phyloP scores from a whole-genome alignment of 2,113 vertebrate genomes.

The Meriones unguiculatus region DNA sequence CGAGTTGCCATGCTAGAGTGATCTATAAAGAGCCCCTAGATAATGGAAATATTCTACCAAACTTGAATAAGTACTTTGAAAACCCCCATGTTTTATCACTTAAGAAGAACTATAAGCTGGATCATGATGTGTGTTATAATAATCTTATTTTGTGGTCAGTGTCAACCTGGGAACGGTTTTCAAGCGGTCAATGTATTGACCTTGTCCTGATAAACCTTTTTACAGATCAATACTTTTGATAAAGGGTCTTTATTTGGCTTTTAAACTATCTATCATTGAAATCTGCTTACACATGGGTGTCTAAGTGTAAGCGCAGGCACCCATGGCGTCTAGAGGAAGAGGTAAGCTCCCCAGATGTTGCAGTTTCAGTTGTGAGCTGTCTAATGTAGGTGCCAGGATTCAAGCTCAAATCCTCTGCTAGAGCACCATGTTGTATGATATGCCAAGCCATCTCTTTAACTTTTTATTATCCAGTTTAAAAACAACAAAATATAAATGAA shows the following conservation, averaged over 20 bases:
- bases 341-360: background rate
- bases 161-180: background rate
- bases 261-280: background rate
- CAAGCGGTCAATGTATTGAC: background rate
- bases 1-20: background rate
- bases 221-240: background rate
- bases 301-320: background rate
- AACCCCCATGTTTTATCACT: background rate
- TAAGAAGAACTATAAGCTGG: background rate
- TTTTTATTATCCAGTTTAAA: background rate
- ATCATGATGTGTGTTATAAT: background rate
- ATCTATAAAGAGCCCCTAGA: background rate
- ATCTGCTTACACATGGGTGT: background rate
- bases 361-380: background rate
- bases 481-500: background rate
- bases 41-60: slow-evolving; percentile 2
- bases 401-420: background rate
- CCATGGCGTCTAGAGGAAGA: background rate
- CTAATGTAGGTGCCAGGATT: background rate
- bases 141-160: background rate
- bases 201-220: background rate
- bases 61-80: slow-evolving; percentile 3
- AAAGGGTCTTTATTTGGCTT: background rate
- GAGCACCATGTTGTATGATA: background rate
- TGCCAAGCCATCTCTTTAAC: background rate